Evolutionary conservation across 1,140 invertebrate genomes (phyloP), one percentile per base, ranked within the genome.

Genomic region (Asobara japonica): DNA sequence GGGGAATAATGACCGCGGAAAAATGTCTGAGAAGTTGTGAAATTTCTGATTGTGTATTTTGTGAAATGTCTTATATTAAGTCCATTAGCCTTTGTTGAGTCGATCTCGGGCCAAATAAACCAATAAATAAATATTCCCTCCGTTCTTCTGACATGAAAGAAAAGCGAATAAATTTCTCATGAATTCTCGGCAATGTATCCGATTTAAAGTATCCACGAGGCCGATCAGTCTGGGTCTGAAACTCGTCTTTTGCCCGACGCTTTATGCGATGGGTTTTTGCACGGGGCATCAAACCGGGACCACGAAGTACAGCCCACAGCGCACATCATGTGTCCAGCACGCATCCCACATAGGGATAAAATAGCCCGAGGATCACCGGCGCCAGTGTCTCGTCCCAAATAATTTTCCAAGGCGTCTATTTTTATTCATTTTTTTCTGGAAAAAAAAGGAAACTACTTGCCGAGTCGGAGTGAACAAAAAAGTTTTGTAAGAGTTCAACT

Each of bases 321-420:
- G 25, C 51, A 56, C 51, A 56, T 56, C 51, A 56, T 22, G 3
- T 56, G 51, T 5, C 51, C 51, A 22, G 25, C 51, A 56, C 51
- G 51, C 51, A 56, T 56, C 51, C 22, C 51, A 51, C 8, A 27
- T 10, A 3, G 51, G 11, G 51, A 25, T 56, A 18, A 6, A n/a
- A 56, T 27, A 22, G 51, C 51, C 51, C 51, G 51, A 56, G 51
- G 51, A 56, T 56, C 51, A 18, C 22, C 51, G 51, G 51, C 51
- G 51, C 51, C 51, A 56, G 51, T 56, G 20, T 27, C 51, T 56
- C 51, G 51, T 56, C 51, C 51, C 51, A 56, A 56, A 56, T 56
- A 56, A 56, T 56, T 56, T 56, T 56, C 51, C 51, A 56, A 56
- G 51, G n/a, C n/a, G n/a, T n/a, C 1, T 25, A 10, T 22, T 56